A percentile compares a stretch with the other conserved stretches of the same genome.
These are phyloP conservation scores for Capitulum mitella DNA, from an alignment of 2,888 invertebrate genomes.

Conservation along the genomic window DNA sequence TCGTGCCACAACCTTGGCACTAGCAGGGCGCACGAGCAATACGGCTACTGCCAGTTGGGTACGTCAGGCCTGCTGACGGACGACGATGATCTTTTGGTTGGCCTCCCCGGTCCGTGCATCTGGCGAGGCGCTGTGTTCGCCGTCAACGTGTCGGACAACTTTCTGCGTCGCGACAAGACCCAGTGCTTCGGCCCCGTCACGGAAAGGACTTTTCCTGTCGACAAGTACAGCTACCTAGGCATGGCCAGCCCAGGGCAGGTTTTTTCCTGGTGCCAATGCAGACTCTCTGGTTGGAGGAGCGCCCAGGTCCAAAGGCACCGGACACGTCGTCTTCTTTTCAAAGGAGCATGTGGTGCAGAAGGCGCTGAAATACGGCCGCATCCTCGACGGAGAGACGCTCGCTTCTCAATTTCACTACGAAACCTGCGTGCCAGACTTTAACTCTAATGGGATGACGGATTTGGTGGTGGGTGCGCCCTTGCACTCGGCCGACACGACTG, in stretches of 20 bases:
- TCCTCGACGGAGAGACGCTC: constrained; percentile 80
- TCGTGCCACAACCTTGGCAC: constrained; percentile 56
- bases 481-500: constrained; percentile 54
- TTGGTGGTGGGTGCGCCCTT: constrained; percentile 89
- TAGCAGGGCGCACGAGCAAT: constrained; percentile 76
- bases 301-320: constrained; percentile 75
- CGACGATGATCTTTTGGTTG: constrained; percentile 77
- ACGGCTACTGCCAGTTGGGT: constrained; percentile 88
- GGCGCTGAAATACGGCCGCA: constrained; percentile 57
- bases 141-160: constrained; percentile 65
- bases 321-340: constrained; percentile 61
- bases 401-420: constrained; percentile 95
- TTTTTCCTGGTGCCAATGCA: constrained; percentile 52
- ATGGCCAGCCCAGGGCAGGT: constrained; percentile 71
- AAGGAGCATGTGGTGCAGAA: constrained; percentile 39
- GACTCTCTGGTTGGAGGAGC: constrained; percentile 80
- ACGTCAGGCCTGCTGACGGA: constrained; percentile 74
- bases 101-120: constrained; percentile 84
- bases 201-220: constrained; percentile 47
- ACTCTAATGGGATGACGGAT: constrained; percentile 78
- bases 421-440: constrained; percentile 79
- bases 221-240: constrained; percentile 84
- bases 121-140: constrained; percentile 85
- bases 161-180: constrained; percentile 64
- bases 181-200: constrained; percentile 68